Conservation (phyloP, 2,113 vertebrate species). For the Mirounga angustirostris region DNA sequence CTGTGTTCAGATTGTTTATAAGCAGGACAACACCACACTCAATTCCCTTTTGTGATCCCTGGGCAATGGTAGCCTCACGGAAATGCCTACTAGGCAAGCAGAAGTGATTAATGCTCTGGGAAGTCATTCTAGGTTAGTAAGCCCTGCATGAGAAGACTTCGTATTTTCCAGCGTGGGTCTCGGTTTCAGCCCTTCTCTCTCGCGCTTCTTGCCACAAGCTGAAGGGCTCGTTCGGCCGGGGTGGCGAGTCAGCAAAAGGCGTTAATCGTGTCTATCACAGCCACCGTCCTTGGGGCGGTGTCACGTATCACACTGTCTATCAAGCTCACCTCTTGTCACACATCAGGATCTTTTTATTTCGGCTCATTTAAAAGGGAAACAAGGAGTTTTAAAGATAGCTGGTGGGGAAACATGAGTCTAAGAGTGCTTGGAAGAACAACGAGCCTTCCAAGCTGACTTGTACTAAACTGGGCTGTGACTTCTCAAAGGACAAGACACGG, state of each 20-base stretch:
- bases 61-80: slow-evolving; percentile 68
- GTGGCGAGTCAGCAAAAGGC: slow-evolving; percentile 81
- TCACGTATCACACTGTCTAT: slow-evolving; percentile 71
- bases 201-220: slow-evolving; percentile 23
- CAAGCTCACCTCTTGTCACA: slow-evolving; percentile 75
- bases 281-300: slow-evolving; percentile 66
- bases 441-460: not conserved
- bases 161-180: slow-evolving; percentile 66
- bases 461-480: not conserved
- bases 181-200: slow-evolving; percentile 64
- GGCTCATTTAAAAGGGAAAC: slow-evolving; percentile 72
- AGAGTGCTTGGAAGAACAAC: not conserved
- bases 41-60: slow-evolving; percentile 69
- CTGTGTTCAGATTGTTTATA: slow-evolving; percentile 73
- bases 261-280: slow-evolving; percentile 83
- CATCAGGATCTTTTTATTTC: slow-evolving; percentile 75
- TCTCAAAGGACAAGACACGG: not conserved
- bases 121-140: slow-evolving; percentile 77
- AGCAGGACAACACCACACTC: slow-evolving; percentile 66
- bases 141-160: slow-evolving; percentile 56
- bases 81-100: slow-evolving; percentile 72
- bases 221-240: slow-evolving; percentile 79
- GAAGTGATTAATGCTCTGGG: slow-evolving; percentile 72
- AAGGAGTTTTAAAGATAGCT: slow-evolving; percentile 60
- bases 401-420: not conserved